These are phyloP conservation scores for Mormyrus proboscirostris DNA, from an alignment of 2,797 vertebrate genomes.

Conservation along the genomic window DNA sequence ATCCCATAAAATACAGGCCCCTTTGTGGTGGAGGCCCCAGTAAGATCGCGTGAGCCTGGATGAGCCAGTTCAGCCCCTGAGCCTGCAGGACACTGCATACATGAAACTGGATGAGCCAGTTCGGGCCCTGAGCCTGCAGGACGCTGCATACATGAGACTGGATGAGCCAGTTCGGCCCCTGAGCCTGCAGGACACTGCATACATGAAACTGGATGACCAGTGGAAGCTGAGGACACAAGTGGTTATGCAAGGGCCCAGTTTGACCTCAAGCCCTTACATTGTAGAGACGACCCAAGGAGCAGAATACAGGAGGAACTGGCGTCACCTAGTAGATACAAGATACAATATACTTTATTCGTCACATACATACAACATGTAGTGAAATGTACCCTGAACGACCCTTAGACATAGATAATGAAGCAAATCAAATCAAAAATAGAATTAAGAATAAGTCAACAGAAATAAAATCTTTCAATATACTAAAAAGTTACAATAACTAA, in stretches of 20 bases:
- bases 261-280: background rate
- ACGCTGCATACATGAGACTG: background rate
- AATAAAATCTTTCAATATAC: background rate
- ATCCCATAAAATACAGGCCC: background rate
- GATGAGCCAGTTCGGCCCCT: too few relatives aligned
- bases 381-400: background rate
- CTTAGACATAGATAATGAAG: background rate
- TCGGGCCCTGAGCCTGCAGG: background rate
- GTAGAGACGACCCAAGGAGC: background rate
- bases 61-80: background rate
- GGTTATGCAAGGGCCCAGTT: background rate
- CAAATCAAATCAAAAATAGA: background rate
- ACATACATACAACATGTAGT: background rate
- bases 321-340: background rate
- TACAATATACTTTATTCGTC: too few relatives aligned
- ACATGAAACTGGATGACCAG: background rate
- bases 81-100: background rate
- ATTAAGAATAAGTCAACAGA: background rate
- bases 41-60: background rate
- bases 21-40: background rate
- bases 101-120: background rate
- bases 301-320: background rate
- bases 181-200: too few relatives aligned
- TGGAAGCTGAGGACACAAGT: background rate
- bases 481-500: background rate